Conservation (phyloP, 53 echinoderm and acorn worm species). For the Luidia sarsii region DNA sequence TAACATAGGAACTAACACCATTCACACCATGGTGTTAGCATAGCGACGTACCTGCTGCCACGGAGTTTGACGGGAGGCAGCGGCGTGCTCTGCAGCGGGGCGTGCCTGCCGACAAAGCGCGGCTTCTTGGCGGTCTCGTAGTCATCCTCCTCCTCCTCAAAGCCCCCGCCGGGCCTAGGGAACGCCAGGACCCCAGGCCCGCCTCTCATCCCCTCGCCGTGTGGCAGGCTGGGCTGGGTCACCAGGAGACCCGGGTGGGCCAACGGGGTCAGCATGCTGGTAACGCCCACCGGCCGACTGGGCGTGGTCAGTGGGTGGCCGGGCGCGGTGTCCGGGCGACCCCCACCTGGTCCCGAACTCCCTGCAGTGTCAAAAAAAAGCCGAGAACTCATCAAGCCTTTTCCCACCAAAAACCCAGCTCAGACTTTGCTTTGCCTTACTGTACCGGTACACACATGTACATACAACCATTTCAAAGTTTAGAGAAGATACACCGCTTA, state of each 20-base stretch:
- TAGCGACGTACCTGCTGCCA: no score
- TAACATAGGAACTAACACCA: no score
- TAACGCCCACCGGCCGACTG: background rate
- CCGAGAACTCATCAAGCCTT: no score
- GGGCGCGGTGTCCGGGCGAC: background rate
- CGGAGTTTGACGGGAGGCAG: no score
- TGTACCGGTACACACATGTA: no score
- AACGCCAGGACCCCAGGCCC: background rate
- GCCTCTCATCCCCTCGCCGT: conserved; percentile 16
- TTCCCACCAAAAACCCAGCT: no score
- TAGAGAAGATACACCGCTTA: no score
- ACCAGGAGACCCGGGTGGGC: background rate
- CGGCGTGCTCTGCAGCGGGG: background rate
- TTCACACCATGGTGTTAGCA: no score
- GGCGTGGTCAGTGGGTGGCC: background rate
- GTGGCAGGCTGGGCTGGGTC: conserved; percentile 19
- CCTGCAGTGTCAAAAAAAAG: background rate
- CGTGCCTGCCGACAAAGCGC: conserved; percentile 10
- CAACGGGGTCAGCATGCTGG: background rate
- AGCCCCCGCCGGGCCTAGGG: background rate
- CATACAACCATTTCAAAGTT: no score
- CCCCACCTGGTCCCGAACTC: background rate
- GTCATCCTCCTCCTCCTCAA: conserved; percentile 15
- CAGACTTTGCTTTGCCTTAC: no score
- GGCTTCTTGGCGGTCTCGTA: conserved; percentile 21